These are phyloP conservation scores for Pristis pectinata DNA, from an alignment of 2,797 vertebrate species.

Conservation along the genomic window DNA sequence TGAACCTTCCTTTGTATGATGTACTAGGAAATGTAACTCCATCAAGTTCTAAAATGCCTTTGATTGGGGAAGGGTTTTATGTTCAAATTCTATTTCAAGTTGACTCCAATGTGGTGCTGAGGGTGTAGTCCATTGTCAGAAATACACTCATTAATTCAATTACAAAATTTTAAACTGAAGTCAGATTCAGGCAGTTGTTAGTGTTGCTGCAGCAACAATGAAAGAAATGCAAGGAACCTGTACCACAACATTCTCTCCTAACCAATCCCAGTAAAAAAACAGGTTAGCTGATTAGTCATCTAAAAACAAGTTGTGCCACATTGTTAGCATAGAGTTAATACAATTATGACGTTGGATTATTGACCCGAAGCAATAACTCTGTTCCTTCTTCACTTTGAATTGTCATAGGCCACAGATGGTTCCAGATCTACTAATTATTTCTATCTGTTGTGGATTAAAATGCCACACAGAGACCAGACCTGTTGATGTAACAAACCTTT, in stretches of 20 bases:
- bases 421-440: no score
- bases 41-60: not conserved
- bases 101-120: not conserved
- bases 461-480: no score
- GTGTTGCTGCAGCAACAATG: not conserved
- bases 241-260: not conserved
- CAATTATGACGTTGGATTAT: no score
- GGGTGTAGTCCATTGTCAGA: not conserved
- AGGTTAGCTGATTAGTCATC: not conserved
- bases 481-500: no score
- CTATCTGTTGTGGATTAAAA: no score
- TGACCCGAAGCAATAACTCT: no score
- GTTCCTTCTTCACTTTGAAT: no score
- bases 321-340: not conserved
- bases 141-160: not conserved
- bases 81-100: not conserved
- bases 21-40: no score
- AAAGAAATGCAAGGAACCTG: not conserved
- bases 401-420: no score
- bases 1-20: no score
- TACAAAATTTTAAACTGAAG: not conserved
- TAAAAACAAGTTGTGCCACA: not conserved
- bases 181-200: not conserved
- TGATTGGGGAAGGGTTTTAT: not conserved
- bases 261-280: not conserved